Evolutionary conservation across 2,797 vertebrate species (phyloP).

Genomic region (Onychomys torridus): DNA sequence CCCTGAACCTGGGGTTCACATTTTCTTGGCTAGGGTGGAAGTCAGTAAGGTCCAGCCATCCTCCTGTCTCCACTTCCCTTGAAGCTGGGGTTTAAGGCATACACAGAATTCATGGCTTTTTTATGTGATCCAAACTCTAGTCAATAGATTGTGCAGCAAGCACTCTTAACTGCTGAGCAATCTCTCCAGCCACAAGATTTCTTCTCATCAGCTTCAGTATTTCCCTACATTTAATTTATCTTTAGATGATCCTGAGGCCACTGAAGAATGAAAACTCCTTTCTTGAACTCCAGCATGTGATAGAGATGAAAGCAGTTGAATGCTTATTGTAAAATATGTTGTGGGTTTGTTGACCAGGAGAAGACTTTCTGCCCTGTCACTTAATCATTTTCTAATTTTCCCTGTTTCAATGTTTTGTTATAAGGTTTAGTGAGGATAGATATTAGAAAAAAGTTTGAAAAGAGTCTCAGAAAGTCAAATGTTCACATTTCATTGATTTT

Average conservation of each 20-base stretch:
- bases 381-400: slow-evolving; percentile 37
- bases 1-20: background rate
- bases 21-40: background rate
- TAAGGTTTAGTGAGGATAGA: background rate
- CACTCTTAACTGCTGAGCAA: background rate
- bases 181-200: slow-evolving; percentile 19
- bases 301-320: background rate
- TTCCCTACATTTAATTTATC: slow-evolving; percentile 59
- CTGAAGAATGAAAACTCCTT: slow-evolving; percentile 16
- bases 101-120: background rate
- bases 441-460: slow-evolving; percentile 56
- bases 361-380: slow-evolving; percentile 34
- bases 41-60: background rate
- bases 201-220: slow-evolving; percentile 25
- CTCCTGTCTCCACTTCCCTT: background rate
- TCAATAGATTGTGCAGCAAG: background rate
- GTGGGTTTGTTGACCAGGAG: slow-evolving; percentile 16
- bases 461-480: slow-evolving; percentile 40
- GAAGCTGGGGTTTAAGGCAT: background rate
- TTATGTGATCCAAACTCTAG: background rate
- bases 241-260: slow-evolving; percentile 8
- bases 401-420: slow-evolving; percentile 14
- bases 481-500: slow-evolving; percentile 70
- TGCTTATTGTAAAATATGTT: slow-evolving; percentile 16
- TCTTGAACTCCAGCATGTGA: slow-evolving; percentile 38